phyloP scores from a whole-genome alignment of 1,140 invertebrate species.

The Acromyrmex heyeri region DNA sequence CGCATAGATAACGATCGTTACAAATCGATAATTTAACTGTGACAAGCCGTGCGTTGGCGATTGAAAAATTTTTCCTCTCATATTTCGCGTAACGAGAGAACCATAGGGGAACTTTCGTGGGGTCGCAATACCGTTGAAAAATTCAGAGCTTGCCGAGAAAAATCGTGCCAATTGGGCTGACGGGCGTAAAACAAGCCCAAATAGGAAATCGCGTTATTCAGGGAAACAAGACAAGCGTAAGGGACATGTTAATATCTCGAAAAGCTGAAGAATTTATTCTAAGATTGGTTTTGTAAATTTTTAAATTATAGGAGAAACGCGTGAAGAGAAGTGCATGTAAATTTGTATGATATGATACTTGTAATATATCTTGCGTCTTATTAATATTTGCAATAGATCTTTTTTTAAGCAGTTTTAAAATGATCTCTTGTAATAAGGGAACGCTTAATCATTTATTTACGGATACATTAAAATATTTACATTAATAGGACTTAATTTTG shows the following conservation, averaged over 20 bases:
- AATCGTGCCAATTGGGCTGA: constrained; percentile 24
- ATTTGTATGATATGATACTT: background rate
- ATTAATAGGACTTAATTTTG: constrained; percentile 16
- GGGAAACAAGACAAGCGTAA: background rate
- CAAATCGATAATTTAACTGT: constrained; percentile 77
- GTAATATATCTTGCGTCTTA: background rate
- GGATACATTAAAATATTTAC: background rate
- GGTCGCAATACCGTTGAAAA: constrained; percentile 7
- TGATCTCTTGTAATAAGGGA: background rate
- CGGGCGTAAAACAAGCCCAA: constrained; percentile 25
- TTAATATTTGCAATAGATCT: background rate
- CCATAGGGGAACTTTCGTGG: background rate
- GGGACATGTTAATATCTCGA: background rate
- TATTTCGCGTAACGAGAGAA: constrained; percentile 34
- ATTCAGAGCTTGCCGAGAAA: constrained; percentile 4
- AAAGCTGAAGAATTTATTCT: background rate
- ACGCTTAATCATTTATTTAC: background rate
- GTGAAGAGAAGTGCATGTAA: background rate
- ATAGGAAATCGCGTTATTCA: constrained; percentile 22
- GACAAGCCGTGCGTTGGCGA: constrained; percentile 68
- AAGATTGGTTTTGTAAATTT: background rate
- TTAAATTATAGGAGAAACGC: background rate
- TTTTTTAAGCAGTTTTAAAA: background rate
- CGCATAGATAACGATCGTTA: constrained; percentile 73
- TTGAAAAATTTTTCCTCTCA: constrained; percentile 60